A percentile compares a stretch with the other conserved stretches of the same genome.
phyloP scores from a whole-genome alignment of 2,888 invertebrate genomes.

The Octodonta nipae region DNA sequence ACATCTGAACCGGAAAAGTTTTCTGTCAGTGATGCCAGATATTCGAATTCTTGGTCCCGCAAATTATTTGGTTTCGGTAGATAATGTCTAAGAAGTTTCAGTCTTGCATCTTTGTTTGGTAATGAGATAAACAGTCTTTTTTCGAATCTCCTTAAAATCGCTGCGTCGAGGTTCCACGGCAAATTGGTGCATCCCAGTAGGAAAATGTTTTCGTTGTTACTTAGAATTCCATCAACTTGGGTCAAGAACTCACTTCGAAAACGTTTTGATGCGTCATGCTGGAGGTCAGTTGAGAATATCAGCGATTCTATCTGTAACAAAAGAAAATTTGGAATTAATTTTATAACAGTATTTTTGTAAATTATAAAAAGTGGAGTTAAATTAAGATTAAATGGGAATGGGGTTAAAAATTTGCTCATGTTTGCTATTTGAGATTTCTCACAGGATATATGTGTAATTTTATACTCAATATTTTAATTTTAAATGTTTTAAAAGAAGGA shows the following conservation, averaged over 20 bases:
- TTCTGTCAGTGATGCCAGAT: constrained; percentile 45
- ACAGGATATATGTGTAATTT: no score
- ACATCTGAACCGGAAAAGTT: constrained; percentile 84
- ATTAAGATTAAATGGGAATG: no score
- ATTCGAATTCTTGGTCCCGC: constrained; percentile 29
- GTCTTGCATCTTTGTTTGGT: constrained; percentile 55
- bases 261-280: constrained; percentile 76
- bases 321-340: no score
- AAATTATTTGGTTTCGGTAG: constrained; percentile 35
- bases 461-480: no score
- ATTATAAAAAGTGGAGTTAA: no score
- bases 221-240: constrained; percentile 67
- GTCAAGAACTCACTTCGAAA: constrained; percentile 81
- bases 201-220: constrained; percentile 53
- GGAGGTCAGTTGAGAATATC: constrained; percentile 52
- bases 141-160: constrained; percentile 76
- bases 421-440: no score
- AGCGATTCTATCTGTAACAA: constrained; percentile 51
- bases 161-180: constrained; percentile 86
- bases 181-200: constrained; percentile 79
- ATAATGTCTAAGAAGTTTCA: constrained; percentile 51
- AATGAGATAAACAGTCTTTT: constrained; percentile 71
- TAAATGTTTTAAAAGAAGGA: no score
- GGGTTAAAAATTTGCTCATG: no score
- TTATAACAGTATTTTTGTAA: no score